Base-by-base conservation (phyloP, 35 echinoderm and acorn worm species). In the Chiridota heheva region DNA sequence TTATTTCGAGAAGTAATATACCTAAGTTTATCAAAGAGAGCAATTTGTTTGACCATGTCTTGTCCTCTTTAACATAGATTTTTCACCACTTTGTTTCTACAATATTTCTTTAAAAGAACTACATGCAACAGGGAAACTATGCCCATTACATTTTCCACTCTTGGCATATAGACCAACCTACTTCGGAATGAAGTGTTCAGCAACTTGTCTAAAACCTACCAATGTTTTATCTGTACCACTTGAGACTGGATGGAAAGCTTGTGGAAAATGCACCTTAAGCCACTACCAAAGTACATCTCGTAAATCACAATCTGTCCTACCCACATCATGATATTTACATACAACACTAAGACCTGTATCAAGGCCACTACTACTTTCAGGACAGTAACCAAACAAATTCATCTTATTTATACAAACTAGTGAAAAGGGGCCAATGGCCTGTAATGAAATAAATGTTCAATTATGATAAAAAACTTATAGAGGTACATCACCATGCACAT, bases 141-240 rank as follows among this genome's bases (percentile, higher is more conserved):
- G 31, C 28, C 28, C 63, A 67, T 7, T 36, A 27, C 2, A 67
- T 67, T 67, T 6, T 36, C 27, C n/a, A n/a, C n/a, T n/a, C n/a
- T 67, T 67, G 63, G 12, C 38, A 34, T 27, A 32, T 3, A 36
- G 2, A 36, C 63, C 63, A 18, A 27, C 63, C 18, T 34, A 27
- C 2, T 24, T 67, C 16, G 28, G 28, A 4, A 3, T 16, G 2
- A 67, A 67, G 30, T 17, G 31, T 32, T 27, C 31, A 4, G 63
- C 63, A 4, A 67, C 28, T 10, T 67, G 63, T 17, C 38, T 28
- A 67, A 67, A 67, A 7, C 63, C 63, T 34, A 67, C 63, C 31
- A 67, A 36, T 2, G 63, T 67, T 28, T 67, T 36, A 67, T 67
- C 63, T 67, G 28, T 27, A 67, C 63, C 63, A 67, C 31, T 17